Conservation (phyloP, 1,140 invertebrate species). For the Neodiprion lecontei region DNA sequence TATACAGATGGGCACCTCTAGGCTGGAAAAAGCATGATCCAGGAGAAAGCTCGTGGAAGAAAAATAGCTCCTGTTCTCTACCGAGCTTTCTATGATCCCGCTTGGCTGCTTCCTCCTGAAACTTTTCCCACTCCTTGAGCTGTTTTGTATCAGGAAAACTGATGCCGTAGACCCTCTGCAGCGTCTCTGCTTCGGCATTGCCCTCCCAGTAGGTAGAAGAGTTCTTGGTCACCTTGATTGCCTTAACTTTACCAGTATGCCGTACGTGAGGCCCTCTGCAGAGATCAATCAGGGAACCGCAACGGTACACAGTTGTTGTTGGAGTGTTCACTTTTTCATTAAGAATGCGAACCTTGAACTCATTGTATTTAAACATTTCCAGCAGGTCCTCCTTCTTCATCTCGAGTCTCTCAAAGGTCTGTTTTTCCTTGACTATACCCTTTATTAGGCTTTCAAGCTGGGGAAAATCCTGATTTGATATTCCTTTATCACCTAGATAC, state of each 20-base stretch:
- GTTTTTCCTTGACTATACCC: constrained; percentile 91
- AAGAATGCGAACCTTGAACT: constrained; percentile 96
- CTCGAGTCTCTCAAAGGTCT: constrained; percentile 95
- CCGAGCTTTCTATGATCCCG: constrained; percentile 97
- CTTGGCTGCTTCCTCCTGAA: constrained; percentile 98
- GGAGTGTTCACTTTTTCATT: constrained; percentile 94
- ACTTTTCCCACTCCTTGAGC: constrained; percentile 96
- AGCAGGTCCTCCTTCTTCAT: constrained; percentile 94
- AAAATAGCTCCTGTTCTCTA: constrained; percentile 96
- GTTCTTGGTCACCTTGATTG: constrained; percentile 92
- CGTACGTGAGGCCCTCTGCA: constrained; percentile 97
- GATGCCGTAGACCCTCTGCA: constrained; percentile 97
- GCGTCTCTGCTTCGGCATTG: constrained; percentile 89
- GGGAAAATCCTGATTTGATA: constrained; percentile 88
- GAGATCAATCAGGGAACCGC: constrained; percentile 96
- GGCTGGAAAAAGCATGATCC: constrained; percentile 99
- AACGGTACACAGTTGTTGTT: constrained; percentile 96
- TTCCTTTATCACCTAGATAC: constrained; percentile 82
- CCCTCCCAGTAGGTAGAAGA: constrained; percentile 99
- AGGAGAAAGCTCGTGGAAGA: constrained; percentile 98
- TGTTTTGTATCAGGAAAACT: constrained; percentile 97
- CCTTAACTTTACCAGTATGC: constrained; percentile 97
- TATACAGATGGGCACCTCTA: constrained; percentile 96
- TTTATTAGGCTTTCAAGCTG: constrained; percentile 87
- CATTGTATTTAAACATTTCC: constrained; percentile 98